Base-by-base conservation (phyloP, 2,888 invertebrate species). In the Drosophila paranaensis region DNA sequence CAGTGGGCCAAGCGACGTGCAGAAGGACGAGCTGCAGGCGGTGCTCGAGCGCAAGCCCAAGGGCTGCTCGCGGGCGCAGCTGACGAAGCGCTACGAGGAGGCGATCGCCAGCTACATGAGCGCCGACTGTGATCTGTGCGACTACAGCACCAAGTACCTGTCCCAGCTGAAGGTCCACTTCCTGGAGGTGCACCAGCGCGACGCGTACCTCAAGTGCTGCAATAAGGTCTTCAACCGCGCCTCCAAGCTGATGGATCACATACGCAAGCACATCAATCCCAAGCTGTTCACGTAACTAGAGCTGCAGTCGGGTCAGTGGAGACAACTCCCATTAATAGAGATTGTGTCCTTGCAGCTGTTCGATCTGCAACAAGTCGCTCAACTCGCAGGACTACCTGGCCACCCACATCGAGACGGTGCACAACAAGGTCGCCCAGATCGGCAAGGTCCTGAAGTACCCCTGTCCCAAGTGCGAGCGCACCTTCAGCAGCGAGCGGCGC, bases 221-320 rank as follows among this genome's bases (percentile, higher is more conserved):
- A 86, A 88, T 54, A 90, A 80, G 53, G 70, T 82, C 14, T 90
- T 89, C 60, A 81, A 70, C 14, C 88, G 88, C 46, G 88, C 88
- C 20, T 79, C 81, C 57, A 82, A 85, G 40, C 82, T 91, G 0
- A 89, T 82, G 70, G 90, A 91, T 35, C 91, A 91, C 72, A 80
- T 91, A 45, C 83, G 91, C 63, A 90, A 88, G 73, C 91, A 91
- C 65, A 81, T 90, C 51, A 87, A 91, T 76, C 91, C 91, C 27
- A 89, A 87, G 53, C 80, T 85, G 53, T 91, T 90, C 39, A 90
- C 89, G 91, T 91, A 61, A 42, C 33, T 2, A 9, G 10, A 9
- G 33, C 2, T 33, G 33, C 33, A 33, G 10, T 33, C 10, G 3
- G 33, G 33, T 10, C 20, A 20, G 10, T 6, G 1, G 13, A 9